A percentile compares a stretch with the other conserved stretches of the same genome.
These are phyloP conservation scores for Vesta saturnalis DNA, from an alignment of 2,888 invertebrate genomes.

Conservation along the genomic window DNA sequence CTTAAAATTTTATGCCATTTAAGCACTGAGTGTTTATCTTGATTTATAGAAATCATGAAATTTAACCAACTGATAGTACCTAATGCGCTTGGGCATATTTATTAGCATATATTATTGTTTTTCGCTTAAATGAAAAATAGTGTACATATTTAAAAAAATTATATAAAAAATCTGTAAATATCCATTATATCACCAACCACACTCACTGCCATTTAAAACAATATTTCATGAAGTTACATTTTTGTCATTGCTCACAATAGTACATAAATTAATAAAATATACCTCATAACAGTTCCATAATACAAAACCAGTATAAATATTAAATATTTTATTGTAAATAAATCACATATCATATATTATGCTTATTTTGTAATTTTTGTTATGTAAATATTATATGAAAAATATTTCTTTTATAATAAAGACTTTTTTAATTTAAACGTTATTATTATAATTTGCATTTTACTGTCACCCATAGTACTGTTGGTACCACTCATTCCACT, in stretches of 20 bases:
- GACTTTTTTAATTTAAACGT: conserved; percentile 19
- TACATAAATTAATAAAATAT: conserved; percentile 42
- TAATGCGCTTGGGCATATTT: conserved; percentile 36
- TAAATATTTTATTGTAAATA: conserved; percentile 43
- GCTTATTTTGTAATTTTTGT: conserved; percentile 42
- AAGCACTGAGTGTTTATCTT: conserved; percentile 6
- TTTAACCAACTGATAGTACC: conserved; percentile 37
- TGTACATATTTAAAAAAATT: conserved; percentile 34
- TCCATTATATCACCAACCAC: conserved; percentile 36
- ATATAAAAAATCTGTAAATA: conserved; percentile 37
- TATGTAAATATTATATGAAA: conserved; percentile 42
- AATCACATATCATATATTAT: conserved; percentile 43
- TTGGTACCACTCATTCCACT: neutral
- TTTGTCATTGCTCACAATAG: conserved; percentile 42
- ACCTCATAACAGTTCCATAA: conserved; percentile 48
- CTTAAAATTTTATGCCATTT: conserved; percentile 31
- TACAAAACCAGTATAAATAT: conserved; percentile 31
- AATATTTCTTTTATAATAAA: conserved; percentile 42
- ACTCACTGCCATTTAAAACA: conserved; percentile 41
- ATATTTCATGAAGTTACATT: conserved; percentile 32
- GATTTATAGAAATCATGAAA: conserved; percentile 17
- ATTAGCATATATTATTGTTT: conserved; percentile 14
- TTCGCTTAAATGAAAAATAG: conserved; percentile 3
- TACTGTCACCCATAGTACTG: neutral
- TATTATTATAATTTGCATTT: neutral